Conservation (phyloP, 2,113 vertebrate species). For the Mystacornis crossleyi region DNA sequence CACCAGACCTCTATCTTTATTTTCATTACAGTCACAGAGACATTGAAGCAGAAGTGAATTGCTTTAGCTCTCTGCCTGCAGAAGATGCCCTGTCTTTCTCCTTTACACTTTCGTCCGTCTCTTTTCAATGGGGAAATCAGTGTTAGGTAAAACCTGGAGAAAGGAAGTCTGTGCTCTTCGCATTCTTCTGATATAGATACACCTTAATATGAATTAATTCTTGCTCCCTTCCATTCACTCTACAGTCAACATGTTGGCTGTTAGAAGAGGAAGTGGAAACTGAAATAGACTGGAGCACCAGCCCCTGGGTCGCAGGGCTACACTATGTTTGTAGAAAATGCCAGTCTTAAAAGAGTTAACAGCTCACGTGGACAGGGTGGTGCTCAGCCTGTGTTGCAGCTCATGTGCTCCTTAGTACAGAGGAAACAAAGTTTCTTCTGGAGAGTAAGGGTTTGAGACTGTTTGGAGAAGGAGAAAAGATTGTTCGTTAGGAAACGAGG, state of each 20-base stretch:
- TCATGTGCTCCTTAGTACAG: background rate
- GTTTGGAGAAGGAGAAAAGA: constrained; percentile 24
- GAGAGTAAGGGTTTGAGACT: background rate
- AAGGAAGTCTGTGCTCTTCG: background rate
- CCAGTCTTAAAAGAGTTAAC: background rate
- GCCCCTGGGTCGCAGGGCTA: background rate
- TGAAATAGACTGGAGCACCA: background rate
- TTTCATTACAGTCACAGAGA: background rate
- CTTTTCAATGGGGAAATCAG: background rate
- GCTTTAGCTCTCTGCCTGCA: background rate
- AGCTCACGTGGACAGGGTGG: background rate
- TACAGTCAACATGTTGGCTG: background rate
- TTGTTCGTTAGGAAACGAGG: background rate
- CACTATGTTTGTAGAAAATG: background rate
- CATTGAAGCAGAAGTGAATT: background rate
- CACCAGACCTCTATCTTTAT: background rate
- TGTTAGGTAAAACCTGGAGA: background rate
- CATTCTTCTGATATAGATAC: background rate
- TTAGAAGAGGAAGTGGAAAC: background rate
- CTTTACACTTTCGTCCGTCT: background rate
- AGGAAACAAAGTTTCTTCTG: background rate
- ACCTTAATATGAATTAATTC: background rate
- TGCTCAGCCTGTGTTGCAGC: background rate
- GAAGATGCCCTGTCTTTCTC: background rate
- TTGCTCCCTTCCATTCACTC: background rate